phyloP scores from a whole-genome alignment of 2,113 vertebrate genomes.

The Trematocara zebra region DNA sequence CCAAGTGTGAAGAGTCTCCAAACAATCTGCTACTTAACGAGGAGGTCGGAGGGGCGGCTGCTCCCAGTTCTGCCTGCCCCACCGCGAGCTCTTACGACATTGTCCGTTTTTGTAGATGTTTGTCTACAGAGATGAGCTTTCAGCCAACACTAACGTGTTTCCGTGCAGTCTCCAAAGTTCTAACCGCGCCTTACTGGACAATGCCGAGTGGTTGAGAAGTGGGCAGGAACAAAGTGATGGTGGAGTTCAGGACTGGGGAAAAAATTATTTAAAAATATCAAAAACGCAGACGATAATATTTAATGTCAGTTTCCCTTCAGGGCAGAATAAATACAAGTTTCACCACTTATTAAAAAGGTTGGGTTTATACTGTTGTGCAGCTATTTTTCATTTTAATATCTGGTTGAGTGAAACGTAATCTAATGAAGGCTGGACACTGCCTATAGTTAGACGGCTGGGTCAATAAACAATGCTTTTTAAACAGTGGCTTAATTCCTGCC shows the following conservation, averaged over 20 bases:
- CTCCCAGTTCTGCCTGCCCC: conserved; percentile 75
- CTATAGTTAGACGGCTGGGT: background rate
- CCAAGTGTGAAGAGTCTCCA: conserved; percentile 82
- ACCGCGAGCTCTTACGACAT: conserved; percentile 79
- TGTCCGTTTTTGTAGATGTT: background rate
- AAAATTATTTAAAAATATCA: background rate
- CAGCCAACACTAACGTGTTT: background rate
- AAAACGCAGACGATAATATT: background rate
- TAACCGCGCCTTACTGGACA: background rate
- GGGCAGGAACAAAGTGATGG: background rate
- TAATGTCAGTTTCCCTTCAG: background rate
- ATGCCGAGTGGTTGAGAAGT: background rate
- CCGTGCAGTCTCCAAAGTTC: background rate
- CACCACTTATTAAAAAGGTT: background rate
- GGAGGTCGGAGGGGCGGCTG: conserved; percentile 43
- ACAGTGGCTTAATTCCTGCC: background rate
- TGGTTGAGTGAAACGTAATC: background rate
- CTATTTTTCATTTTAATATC: background rate
- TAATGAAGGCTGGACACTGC: background rate
- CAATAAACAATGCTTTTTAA: background rate
- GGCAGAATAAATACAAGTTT: background rate
- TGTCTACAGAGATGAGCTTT: background rate
- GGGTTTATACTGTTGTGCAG: background rate
- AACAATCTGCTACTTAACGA: conserved; percentile 86
- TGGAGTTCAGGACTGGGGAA: background rate